phyloP scores from a whole-genome alignment of 2,797 vertebrate genomes.

The Melanotaenia pygmaea region DNA sequence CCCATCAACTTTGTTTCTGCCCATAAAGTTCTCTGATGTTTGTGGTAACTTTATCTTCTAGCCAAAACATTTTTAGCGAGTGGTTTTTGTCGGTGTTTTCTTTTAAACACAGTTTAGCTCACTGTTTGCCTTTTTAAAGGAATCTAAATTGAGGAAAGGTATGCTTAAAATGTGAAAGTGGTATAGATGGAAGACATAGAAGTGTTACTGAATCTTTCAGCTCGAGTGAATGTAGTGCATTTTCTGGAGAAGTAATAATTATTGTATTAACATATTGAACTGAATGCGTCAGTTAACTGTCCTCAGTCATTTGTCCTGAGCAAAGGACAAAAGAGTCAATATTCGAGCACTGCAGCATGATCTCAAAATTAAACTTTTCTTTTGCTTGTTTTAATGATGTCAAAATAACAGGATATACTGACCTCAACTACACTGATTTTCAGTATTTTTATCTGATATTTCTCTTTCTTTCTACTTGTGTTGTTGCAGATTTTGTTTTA shows the following conservation, averaged over 20 bases:
- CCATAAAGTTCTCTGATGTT: conserved; percentile 8
- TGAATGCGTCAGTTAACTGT: not conserved
- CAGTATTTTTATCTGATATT: too few species aligned
- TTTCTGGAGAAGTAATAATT: too few species aligned
- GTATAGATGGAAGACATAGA: not conserved
- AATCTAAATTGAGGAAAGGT: not conserved
- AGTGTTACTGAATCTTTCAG: not conserved
- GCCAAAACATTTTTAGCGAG: not conserved
- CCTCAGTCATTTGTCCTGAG: not conserved
- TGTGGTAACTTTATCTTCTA: not conserved
- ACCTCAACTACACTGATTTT: too few species aligned
- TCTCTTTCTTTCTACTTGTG: too few species aligned
- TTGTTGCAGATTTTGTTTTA: too few species aligned
- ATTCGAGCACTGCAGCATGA: too few species aligned
- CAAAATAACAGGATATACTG: too few species aligned
- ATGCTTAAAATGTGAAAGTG: not conserved
- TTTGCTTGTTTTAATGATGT: too few species aligned
- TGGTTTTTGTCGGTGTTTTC: not conserved
- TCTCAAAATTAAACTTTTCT: too few species aligned
- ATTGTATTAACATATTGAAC: too few species aligned
- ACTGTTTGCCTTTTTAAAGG: not conserved
- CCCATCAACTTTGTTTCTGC: conserved; percentile 7
- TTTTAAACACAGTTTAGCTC: not conserved
- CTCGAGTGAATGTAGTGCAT: too few species aligned
- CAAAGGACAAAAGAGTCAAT: not conserved